A percentile compares a stretch with the other conserved stretches of the same genome.
phyloP scores from a whole-genome alignment of 2,797 vertebrate genomes.

The Hyperoplus immaculatus region DNA sequence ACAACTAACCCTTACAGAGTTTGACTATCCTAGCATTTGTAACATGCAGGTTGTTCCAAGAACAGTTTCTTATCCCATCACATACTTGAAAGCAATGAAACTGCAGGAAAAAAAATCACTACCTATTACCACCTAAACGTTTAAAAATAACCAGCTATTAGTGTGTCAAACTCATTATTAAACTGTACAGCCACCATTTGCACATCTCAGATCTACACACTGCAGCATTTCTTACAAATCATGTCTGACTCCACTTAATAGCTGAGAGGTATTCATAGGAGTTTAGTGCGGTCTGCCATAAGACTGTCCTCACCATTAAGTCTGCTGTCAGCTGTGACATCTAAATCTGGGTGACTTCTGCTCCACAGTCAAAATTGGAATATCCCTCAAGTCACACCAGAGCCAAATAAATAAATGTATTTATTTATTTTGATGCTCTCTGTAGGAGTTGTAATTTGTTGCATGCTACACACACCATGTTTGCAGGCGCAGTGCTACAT shows the following conservation, averaged over 20 bases:
- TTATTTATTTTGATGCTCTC: neutral
- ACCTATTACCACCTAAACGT: neutral
- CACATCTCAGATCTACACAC: conserved; percentile 28
- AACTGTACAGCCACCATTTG: conserved; percentile 21
- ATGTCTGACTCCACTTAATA: conserved; percentile 51
- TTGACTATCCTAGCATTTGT: neutral
- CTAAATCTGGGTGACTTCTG: conserved; percentile 62
- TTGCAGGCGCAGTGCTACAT: conserved; percentile 58
- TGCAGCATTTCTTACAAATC: conserved; percentile 46
- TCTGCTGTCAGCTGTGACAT: conserved; percentile 64
- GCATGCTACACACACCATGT: conserved; percentile 12
- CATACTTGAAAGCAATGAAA: neutral
- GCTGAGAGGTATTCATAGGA: conserved; percentile 54
- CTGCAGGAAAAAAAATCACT: neutral
- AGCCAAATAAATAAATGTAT: neutral
- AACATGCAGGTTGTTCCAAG: neutral
- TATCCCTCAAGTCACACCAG: conserved; percentile 37
- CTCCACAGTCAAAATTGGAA: conserved; percentile 46
- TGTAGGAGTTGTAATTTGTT: conserved; percentile 27
- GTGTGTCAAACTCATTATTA: conserved; percentile 1
- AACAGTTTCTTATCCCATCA: neutral
- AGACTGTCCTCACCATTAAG: conserved; percentile 54
- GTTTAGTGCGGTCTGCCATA: conserved; percentile 66
- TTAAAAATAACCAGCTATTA: neutral
- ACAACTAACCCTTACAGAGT: neutral